Percentiles rank a stretch among this genome's conserved stretches.
Conservation (phyloP, 2,888 invertebrate genomes). For the Chalcis sispes region DNA sequence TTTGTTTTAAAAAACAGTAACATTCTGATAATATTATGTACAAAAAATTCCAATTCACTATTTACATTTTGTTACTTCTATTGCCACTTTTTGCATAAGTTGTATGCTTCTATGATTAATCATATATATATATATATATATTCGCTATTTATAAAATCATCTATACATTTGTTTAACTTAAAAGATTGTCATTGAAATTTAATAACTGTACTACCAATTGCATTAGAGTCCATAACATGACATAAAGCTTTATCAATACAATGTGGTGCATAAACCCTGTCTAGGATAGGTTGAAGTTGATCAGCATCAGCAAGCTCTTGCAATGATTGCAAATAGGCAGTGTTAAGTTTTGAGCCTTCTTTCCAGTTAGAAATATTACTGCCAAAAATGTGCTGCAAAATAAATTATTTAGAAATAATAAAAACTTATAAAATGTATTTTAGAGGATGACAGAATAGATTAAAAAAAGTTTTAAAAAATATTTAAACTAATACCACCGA, state of each 20-base stretch:
- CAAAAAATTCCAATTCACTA: slow-evolving; percentile 5
- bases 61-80: slow-evolving; percentile 32
- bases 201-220: slow-evolving; percentile 77
- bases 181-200: slow-evolving; percentile 73
- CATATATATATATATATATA: no score
- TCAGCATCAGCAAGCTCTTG: slow-evolving; percentile 78
- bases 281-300: slow-evolving; percentile 79
- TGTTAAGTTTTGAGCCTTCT: slow-evolving; percentile 70
- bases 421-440: slow-evolving; percentile 24
- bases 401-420: slow-evolving; percentile 22
- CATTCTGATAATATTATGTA: no score
- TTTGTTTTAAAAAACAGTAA: no score
- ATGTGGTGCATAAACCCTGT: slow-evolving; percentile 77
- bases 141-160: slow-evolving; percentile 27
- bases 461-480: no score
- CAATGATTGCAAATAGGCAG: slow-evolving; percentile 72
- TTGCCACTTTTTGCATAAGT: slow-evolving; percentile 23
- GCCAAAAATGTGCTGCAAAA: slow-evolving; percentile 74
- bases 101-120: no score
- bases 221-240: slow-evolving; percentile 74
- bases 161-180: slow-evolving; percentile 24
- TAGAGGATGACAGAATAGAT: no score
- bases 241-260: slow-evolving; percentile 76
- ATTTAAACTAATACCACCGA: no score
- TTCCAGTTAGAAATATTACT: slow-evolving; percentile 68